Conservation (phyloP, 2,113 vertebrate species). For the Chrysemys picta region DNA sequence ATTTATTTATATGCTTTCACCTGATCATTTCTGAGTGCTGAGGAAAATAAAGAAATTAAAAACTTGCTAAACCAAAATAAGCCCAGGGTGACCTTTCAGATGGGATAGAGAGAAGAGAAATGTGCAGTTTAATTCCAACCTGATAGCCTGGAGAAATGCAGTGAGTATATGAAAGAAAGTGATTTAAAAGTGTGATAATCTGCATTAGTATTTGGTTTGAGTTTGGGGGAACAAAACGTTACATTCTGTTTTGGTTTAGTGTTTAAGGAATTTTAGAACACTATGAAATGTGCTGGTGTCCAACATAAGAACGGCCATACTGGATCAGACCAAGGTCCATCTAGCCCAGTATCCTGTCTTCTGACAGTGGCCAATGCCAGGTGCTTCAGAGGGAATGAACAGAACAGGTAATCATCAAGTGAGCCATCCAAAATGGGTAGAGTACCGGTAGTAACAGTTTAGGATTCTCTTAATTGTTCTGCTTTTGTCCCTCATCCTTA, state of each 20-base stretch:
- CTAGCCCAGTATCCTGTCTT: no score
- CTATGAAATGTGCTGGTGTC: neutral
- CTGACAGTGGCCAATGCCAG: no score
- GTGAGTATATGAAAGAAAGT: neutral
- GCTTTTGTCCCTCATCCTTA: fast-evolving
- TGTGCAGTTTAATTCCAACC: neutral
- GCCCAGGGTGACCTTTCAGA: neutral
- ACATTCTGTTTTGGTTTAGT: neutral
- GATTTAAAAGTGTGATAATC: neutral
- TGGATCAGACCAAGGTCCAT: no score
- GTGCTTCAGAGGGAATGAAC: no score
- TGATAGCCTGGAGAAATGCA: neutral
- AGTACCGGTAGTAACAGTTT: neutral
- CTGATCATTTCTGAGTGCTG: neutral
- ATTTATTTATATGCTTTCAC: neutral
- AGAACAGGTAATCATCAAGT: no score
- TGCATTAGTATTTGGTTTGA: neutral
- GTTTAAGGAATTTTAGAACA: neutral
- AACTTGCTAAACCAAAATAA: neutral
- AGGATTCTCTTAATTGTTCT: neutral
- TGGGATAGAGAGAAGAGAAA: neutral
- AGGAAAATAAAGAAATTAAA: neutral
- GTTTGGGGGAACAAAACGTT: neutral
- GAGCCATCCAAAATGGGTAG: neutral
- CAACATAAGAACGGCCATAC: neutral